These are phyloP conservation scores for Eilema griseolum DNA, from an alignment of 2,888 invertebrate genomes.

Conservation along the genomic window DNA sequence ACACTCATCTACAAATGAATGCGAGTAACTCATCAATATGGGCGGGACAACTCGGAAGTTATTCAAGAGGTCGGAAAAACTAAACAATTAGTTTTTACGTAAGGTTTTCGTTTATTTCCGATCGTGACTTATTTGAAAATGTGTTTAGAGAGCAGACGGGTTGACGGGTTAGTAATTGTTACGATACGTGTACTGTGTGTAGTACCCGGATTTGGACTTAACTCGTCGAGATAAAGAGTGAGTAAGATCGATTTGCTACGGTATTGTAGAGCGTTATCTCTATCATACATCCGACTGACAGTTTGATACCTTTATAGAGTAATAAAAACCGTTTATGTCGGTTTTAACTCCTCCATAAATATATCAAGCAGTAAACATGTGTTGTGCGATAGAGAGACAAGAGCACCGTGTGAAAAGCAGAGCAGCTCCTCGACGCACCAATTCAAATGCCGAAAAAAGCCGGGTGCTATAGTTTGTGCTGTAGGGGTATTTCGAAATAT, in stretches of 20 bases:
- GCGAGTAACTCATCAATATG: constrained; percentile 54
- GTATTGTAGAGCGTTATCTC: background rate
- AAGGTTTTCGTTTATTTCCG: constrained; percentile 30
- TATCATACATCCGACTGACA: background rate
- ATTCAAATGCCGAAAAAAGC: background rate
- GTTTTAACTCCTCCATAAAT: no score
- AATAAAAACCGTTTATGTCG: no score
- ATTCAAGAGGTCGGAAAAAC: constrained; percentile 43
- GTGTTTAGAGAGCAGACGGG: constrained; percentile 15
- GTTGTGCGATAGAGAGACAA: no score
- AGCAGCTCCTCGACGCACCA: no score
- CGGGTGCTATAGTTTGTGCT: background rate
- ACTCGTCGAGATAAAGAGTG: background rate
- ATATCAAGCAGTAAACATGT: background rate
- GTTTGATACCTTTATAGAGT: no score
- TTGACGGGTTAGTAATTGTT: background rate
- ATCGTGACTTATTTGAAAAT: constrained; percentile 22
- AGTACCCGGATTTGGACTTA: background rate
- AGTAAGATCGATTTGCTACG: background rate
- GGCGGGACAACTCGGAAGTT: constrained; percentile 40
- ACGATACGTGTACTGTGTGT: background rate
- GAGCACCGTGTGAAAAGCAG: no score
- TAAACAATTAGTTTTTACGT: constrained; percentile 46
- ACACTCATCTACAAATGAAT: constrained; percentile 50
- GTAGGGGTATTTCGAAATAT: background rate